Percentiles rank a stretch among this genome's conserved stretches.
Evolutionary conservation across 2,888 invertebrate genomes (phyloP).

Genomic region (Sphecodes monilicornis): DNA sequence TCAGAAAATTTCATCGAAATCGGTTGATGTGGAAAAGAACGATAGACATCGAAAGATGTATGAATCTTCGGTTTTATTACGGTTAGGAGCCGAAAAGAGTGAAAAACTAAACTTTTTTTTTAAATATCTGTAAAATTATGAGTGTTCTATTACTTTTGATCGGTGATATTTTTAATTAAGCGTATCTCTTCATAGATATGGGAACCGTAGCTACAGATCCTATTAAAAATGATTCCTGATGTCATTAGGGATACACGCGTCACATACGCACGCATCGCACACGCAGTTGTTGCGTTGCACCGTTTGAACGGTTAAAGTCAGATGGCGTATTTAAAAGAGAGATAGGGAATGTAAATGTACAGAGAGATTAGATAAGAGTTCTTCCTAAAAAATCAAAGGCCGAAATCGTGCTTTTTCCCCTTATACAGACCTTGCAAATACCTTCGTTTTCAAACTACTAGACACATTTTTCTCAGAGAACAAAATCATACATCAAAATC

Average conservation of each 20-base stretch:
- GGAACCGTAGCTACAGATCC: not conserved
- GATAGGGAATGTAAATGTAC: conserved; percentile 56
- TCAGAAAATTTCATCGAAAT: too few species aligned
- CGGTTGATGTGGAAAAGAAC: too few species aligned
- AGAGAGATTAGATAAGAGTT: conserved; percentile 53
- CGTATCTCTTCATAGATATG: not conserved
- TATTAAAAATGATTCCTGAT: not conserved
- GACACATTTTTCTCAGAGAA: not conserved
- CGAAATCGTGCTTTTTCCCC: not conserved
- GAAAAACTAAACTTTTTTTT: too few species aligned
- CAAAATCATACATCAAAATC: not conserved
- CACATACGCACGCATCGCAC: conserved; percentile 12
- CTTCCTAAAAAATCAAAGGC: conserved; percentile 4
- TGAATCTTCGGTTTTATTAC: too few species aligned
- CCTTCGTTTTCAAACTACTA: not conserved
- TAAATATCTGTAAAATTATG: not conserved
- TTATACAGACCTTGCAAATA: not conserved
- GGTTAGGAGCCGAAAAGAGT: too few species aligned
- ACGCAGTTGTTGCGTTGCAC: conserved; percentile 7
- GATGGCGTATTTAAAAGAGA: conserved; percentile 34
- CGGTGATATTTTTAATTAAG: not conserved
- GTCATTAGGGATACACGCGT: not conserved
- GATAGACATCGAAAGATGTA: too few species aligned
- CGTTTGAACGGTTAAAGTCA: conserved; percentile 15
- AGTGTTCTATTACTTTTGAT: not conserved